phyloP scores from a whole-genome alignment of 2,888 invertebrate genomes.

The Mayetiola destructor region DNA sequence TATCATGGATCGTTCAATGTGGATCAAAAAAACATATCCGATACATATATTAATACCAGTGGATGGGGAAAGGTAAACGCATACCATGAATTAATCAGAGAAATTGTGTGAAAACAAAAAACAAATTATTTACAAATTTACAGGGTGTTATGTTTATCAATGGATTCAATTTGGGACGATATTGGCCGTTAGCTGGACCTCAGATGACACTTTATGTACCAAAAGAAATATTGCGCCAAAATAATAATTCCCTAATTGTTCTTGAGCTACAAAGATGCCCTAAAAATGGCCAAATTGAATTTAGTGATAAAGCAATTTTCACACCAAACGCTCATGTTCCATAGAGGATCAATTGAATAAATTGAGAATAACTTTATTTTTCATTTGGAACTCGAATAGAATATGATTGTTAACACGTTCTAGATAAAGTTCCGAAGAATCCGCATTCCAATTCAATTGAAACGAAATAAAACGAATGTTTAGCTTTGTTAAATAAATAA shows the following conservation, averaged over 20 bases:
- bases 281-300: conserved; percentile 26
- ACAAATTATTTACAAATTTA: background rate
- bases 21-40: conserved; percentile 39
- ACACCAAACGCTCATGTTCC: no score
- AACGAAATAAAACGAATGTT: no score
- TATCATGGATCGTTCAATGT: conserved; percentile 35
- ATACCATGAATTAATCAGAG: background rate
- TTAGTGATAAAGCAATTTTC: conserved; percentile 32
- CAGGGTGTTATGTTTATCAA: conserved; percentile 70
- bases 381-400: no score
- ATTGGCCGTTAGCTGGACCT: conserved; percentile 67
- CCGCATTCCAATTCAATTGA: no score
- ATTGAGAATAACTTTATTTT: no score
- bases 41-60: conserved; percentile 62
- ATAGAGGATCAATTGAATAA: no score
- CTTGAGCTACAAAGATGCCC: conserved; percentile 43
- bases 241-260: conserved; percentile 42
- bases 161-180: conserved; percentile 72
- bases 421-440: no score
- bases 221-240: conserved; percentile 47
- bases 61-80: conserved; percentile 62
- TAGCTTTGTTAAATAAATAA: no score
- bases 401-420: no score
- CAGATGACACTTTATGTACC: conserved; percentile 74
- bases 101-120: background rate